These are phyloP conservation scores for Blera fallax DNA, from an alignment of 2,888 invertebrate species.

Conservation along the genomic window DNA sequence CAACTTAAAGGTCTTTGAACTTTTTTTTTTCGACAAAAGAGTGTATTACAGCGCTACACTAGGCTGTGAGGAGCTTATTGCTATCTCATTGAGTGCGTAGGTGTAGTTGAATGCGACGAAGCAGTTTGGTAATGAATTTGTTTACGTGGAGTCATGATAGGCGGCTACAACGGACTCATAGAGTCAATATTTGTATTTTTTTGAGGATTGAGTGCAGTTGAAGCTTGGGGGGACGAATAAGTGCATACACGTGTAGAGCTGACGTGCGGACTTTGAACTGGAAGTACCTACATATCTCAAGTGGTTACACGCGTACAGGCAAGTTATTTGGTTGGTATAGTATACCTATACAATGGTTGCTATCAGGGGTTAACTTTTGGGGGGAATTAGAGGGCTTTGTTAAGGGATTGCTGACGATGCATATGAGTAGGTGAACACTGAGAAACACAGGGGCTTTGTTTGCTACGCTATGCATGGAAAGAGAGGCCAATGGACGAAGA, in stretches of 20 bases:
- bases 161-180: background rate
- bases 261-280: constrained; percentile 10
- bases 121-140: constrained; percentile 6
- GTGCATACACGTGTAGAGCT: constrained; percentile 12
- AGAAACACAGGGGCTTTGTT: too few species aligned
- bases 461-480: too few species aligned
- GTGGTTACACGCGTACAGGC: constrained; percentile 7
- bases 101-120: background rate
- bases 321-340: background rate
- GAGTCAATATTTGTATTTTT: background rate
- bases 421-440: background rate
- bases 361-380: background rate
- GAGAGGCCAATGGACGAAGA: too few species aligned
- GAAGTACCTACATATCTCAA: background rate
- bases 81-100: constrained; percentile 19
- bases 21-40: constrained; percentile 32
- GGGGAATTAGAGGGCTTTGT: background rate
- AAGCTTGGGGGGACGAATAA: background rate
- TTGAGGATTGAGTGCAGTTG: constrained; percentile 1
- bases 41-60: background rate
- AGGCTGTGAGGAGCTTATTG: constrained; percentile 27
- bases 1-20: constrained; percentile 64
- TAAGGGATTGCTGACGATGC: background rate
- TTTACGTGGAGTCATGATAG: background rate
- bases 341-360: background rate